Evolutionary conservation across 1,140 invertebrate genomes (phyloP).

Genomic region (Acromyrmex echinatior): DNA sequence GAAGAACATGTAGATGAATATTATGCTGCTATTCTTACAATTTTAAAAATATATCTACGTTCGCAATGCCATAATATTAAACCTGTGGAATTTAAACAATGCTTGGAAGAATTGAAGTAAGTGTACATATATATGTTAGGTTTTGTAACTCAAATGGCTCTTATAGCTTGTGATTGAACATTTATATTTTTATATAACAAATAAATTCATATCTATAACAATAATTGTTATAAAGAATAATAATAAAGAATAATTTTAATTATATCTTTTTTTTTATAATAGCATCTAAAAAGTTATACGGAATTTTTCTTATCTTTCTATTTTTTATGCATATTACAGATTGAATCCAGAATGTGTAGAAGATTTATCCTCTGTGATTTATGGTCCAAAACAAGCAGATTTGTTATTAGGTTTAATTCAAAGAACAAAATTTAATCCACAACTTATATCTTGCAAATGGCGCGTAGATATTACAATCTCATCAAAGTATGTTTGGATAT

Average conservation of each 20-base stretch:
- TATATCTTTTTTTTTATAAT: background rate
- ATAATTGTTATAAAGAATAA: background rate
- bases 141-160: background rate
- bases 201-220: background rate
- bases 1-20: conserved; percentile 82
- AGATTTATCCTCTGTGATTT: conserved; percentile 81
- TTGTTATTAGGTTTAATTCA: conserved; percentile 76
- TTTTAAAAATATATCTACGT: conserved; percentile 78
- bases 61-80: conserved; percentile 74
- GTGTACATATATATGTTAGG: background rate
- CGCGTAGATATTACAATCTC: conserved; percentile 83
- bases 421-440: conserved; percentile 78
- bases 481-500: conserved; percentile 79
- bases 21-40: conserved; percentile 81
- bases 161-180: background rate
- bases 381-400: conserved; percentile 79
- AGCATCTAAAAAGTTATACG: background rate
- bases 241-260: background rate
- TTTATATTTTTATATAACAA: conserved; percentile 8
- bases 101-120: conserved; percentile 83
- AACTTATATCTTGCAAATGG: conserved; percentile 82
- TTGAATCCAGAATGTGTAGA: conserved; percentile 82
- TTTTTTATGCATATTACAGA: conserved; percentile 73
- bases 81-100: conserved; percentile 81
- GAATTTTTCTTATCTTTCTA: background rate